phyloP scores from a whole-genome alignment of 2,797 vertebrate species.

The Monodelphis domestica region DNA sequence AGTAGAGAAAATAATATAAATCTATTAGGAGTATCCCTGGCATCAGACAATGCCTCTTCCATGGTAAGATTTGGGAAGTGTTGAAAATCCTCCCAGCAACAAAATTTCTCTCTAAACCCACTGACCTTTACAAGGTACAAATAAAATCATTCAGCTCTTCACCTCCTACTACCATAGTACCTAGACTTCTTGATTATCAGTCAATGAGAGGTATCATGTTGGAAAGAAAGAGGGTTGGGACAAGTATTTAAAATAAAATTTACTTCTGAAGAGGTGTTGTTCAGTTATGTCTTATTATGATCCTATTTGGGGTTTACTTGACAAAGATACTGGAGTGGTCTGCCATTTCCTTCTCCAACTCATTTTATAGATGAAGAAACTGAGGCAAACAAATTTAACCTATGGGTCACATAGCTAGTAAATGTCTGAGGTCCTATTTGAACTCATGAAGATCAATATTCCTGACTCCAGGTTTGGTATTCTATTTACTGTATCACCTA shows the following conservation, averaged over 20 bases:
- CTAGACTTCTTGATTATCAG: background rate
- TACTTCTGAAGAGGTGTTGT: background rate
- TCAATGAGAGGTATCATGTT: background rate
- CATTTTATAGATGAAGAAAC: no score
- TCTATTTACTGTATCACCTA: no score
- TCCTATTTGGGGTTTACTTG: no score
- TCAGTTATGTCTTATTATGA: no score
- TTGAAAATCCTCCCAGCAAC: background rate
- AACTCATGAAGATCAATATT: no score
- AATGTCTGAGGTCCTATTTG: no score
- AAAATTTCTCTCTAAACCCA: background rate
- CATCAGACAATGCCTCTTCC: background rate
- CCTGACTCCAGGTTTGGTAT: no score
- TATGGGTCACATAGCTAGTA: no score
- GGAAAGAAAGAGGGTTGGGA: background rate
- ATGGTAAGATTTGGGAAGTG: background rate
- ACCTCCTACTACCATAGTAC: background rate
- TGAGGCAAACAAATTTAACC: no score
- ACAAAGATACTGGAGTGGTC: no score
- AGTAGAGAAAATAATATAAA: background rate
- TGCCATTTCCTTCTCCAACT: no score
- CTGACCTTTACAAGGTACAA: background rate
- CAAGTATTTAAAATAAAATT: background rate
- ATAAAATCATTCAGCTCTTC: background rate
- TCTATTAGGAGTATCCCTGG: background rate